Evolutionary conservation across 2,797 vertebrate species (phyloP).

Genomic region (Leuciscus waleckii): DNA sequence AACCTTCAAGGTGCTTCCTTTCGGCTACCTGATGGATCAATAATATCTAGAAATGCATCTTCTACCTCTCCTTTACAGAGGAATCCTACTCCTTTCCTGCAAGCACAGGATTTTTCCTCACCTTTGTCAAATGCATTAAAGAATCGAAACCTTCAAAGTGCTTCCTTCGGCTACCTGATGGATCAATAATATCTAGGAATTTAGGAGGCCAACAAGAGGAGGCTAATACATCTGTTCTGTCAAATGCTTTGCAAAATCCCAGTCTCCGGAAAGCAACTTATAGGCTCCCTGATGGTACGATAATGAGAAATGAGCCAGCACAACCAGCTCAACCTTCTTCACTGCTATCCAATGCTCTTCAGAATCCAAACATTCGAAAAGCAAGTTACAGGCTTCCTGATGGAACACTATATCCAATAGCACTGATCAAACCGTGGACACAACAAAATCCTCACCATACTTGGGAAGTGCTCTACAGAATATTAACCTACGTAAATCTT

Average conservation of each 20-base stretch:
- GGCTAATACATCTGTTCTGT: conserved; percentile 64
- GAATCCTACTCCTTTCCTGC: conserved; percentile 64
- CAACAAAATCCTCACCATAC: conserved; percentile 54
- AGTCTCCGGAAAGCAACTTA: conserved; percentile 74
- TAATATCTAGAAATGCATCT: conserved; percentile 67
- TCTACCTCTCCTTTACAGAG: conserved; percentile 68
- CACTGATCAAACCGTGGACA: conserved; percentile 66
- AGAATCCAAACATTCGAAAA: conserved; percentile 71
- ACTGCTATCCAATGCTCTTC: conserved; percentile 72
- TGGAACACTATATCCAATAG: conserved; percentile 68
- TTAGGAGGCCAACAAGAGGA: conserved; percentile 63
- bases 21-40: conserved; percentile 71
- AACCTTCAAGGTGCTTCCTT: conserved; percentile 72
- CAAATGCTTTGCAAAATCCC: conserved; percentile 74
- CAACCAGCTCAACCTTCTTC: conserved; percentile 64
- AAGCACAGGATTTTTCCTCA: conserved; percentile 63
- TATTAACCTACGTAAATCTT: conserved; percentile 69
- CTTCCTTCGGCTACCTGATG: conserved; percentile 73
- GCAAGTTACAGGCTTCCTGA: conserved; percentile 73
- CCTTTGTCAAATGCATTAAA: conserved; percentile 74
- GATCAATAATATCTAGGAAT: conserved; percentile 63
- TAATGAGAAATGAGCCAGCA: conserved; percentile 69
- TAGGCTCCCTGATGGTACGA: conserved; percentile 75
- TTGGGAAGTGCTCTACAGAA: conserved; percentile 60
- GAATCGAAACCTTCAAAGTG: conserved; percentile 70